phyloP scores from a whole-genome alignment of 1,140 invertebrate genomes.

The Drosophila ogumai region DNA sequence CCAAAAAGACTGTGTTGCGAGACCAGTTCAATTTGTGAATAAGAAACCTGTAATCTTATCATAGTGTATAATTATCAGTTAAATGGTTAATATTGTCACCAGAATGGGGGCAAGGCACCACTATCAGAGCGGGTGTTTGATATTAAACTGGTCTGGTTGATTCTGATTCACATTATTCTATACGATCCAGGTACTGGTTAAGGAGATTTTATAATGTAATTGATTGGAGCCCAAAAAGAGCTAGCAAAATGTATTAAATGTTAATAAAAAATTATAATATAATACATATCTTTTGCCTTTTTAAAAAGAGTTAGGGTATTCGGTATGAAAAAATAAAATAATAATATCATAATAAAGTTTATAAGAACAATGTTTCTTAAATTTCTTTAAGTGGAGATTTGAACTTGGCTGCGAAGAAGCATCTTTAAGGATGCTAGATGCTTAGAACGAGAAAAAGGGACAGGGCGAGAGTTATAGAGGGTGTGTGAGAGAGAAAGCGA shows the following conservation, averaged over 20 bases:
- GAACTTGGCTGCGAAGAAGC: conserved; percentile 13
- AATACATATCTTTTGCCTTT: too few species aligned
- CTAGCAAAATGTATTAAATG: background rate
- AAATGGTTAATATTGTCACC: conserved; percentile 4
- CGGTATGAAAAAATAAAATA: too few species aligned
- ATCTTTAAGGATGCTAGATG: conserved; percentile 1
- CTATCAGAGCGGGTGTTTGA: background rate
- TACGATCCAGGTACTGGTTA: background rate
- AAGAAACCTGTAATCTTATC: conserved; percentile 18
- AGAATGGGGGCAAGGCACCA: conserved; percentile 1
- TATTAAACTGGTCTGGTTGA: background rate
- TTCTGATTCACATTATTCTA: background rate
- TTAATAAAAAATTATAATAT: background rate
- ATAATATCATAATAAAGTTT: too few species aligned
- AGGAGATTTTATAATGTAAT: background rate
- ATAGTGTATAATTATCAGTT: conserved; percentile 15
- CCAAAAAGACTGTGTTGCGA: background rate
- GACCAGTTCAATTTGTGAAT: background rate
- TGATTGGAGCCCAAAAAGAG: too few species aligned
- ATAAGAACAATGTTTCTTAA: too few species aligned
- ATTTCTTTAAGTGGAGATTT: conserved; percentile 12
- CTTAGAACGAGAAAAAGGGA: background rate
- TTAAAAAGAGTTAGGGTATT: too few species aligned
- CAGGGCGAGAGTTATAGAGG: background rate
- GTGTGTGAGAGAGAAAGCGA: conserved; percentile 13